These are phyloP conservation scores for Numenius arquata DNA, from an alignment of 2,113 vertebrate genomes.

Conservation along the genomic window DNA sequence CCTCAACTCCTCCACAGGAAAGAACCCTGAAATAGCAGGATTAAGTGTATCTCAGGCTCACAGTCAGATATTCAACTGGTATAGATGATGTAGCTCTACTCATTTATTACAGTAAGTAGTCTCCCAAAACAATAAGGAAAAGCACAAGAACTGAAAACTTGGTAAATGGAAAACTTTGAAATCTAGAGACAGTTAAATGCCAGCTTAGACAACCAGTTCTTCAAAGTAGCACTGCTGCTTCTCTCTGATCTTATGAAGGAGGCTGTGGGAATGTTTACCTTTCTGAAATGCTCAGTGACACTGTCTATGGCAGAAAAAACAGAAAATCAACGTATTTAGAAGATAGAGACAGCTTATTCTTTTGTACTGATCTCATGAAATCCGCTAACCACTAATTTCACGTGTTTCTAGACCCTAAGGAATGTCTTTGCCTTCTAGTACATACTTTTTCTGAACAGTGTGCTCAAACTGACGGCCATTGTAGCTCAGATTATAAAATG, in stretches of 20 bases:
- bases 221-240: accelerated
- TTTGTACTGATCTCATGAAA: background rate
- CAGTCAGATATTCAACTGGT: background rate
- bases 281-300: background rate
- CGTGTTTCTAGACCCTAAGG: background rate
- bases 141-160: background rate
- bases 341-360: background rate
- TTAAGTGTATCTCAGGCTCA: background rate
- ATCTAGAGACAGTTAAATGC: background rate
- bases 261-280: background rate
- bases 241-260: background rate
- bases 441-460: background rate
- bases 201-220: background rate
- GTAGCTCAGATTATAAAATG: background rate
- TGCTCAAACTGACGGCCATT: background rate
- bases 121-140: background rate
- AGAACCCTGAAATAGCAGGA: background rate
- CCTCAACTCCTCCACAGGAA: background rate
- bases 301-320: background rate
- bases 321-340: background rate
- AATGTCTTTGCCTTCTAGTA: background rate
- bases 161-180: background rate
- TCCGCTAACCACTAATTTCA: background rate
- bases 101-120: background rate
- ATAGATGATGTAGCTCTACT: background rate